Evolutionary conservation across 2,888 invertebrate genomes (phyloP).

Genomic region (Troilus luridus): DNA sequence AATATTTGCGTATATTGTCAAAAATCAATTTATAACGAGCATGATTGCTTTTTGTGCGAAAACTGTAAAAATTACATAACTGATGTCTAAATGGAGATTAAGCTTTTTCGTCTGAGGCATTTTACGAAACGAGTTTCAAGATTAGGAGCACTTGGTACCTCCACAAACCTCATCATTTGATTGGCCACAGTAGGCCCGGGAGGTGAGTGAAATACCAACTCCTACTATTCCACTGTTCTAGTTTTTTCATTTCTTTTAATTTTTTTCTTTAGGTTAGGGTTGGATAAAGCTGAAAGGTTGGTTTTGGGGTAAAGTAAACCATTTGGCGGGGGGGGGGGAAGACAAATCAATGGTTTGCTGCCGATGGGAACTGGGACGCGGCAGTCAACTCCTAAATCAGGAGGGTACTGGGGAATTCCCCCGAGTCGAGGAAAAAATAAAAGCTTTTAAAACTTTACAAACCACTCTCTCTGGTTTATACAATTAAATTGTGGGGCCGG

Average conservation of each 20-base stretch:
- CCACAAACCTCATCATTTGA: no score
- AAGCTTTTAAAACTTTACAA: conserved; percentile 38
- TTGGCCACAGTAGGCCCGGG: no score
- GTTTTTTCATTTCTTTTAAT: background rate
- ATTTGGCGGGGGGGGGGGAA: background rate
- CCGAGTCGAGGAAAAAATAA: background rate
- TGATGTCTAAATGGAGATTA: no score
- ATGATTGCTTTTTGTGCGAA: no score
- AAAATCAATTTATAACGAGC: no score
- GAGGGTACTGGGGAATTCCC: background rate
- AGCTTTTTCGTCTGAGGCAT: no score
- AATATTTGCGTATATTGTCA: no score
- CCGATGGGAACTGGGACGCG: conserved; percentile 22
- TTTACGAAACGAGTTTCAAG: no score
- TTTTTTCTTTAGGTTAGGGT: background rate
- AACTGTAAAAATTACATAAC: no score
- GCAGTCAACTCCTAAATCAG: background rate
- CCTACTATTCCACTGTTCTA: no score
- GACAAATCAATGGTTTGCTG: conserved; percentile 1
- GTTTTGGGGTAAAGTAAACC: conserved; percentile 14
- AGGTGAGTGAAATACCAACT: no score
- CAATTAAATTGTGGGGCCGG: background rate
- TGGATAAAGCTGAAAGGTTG: background rate
- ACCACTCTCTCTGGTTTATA: conserved; percentile 33
- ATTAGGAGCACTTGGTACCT: no score